Percentiles rank a stretch among this genome's conserved stretches.
phyloP scores from a whole-genome alignment of 1,140 invertebrate genomes.

The Drosophila nebulosa region DNA sequence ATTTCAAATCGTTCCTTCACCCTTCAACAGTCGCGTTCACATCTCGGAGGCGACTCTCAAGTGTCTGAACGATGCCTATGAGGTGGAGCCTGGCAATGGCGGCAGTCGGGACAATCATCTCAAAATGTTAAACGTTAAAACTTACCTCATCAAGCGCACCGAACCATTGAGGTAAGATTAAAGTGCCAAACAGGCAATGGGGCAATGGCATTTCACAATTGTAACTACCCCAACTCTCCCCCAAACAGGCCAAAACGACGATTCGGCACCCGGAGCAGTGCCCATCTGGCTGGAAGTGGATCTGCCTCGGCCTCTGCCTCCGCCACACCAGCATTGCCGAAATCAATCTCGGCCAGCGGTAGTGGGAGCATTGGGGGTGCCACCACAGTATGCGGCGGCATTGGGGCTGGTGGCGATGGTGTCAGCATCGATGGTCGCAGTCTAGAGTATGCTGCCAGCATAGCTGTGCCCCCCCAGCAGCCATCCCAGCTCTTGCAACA shows the following conservation, averaged over 20 bases:
- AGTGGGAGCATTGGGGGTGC: constrained; percentile 46
- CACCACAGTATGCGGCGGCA: constrained; percentile 12
- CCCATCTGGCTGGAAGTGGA: constrained; percentile 52
- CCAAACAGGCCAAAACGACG: constrained; percentile 66
- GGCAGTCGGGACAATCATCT: constrained; percentile 92
- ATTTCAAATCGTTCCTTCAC: too few relatives aligned
- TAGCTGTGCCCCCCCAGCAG: constrained; percentile 51
- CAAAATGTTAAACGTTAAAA: constrained; percentile 92
- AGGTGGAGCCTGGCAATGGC: constrained; percentile 95
- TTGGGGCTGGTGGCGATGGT: constrained; percentile 22
- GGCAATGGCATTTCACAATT: constrained; percentile 36
- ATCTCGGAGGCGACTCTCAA: constrained; percentile 93
- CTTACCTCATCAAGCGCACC: constrained; percentile 94
- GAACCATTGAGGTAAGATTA: constrained; percentile 85
- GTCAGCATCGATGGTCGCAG: constrained; percentile 62
- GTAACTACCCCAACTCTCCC: background rate
- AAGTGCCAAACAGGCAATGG: constrained; percentile 71
- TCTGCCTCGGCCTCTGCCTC: constrained; percentile 18
- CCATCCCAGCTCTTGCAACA: constrained; percentile 64
- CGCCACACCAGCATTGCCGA: constrained; percentile 44
- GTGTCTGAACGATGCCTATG: constrained; percentile 93
- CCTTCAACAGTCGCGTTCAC: constrained; percentile 89
- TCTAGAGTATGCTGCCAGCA: constrained; percentile 46
- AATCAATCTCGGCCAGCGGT: constrained; percentile 69
- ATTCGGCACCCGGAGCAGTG: constrained; percentile 74